Base-by-base conservation (phyloP, 2,113 vertebrate genomes). In the Fukomys damarensis region DNA sequence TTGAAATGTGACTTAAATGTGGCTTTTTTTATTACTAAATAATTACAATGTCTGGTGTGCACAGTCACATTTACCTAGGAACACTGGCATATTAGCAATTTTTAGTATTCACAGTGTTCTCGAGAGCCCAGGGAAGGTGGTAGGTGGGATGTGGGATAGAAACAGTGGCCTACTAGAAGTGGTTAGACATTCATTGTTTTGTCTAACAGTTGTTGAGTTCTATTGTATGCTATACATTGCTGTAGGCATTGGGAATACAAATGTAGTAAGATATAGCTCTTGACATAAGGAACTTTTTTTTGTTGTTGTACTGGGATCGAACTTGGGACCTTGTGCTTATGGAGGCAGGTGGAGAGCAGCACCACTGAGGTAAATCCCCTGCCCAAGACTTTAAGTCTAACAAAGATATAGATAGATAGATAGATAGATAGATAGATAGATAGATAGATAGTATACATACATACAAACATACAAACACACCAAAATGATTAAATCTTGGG, bases 231-330 rank as follows among this genome's bases (percentile, higher is more conserved):
- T 19, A 12, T 84, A 11, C 38, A 65, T 74, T 65, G 22, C 84
- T 91, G 30, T 84, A 74, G 61, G 79, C 70, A 70, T 86, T 92
- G 41, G 52, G 52, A 74, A 96, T 92, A 76, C 85, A 97, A 74
- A 54, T 68, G 24, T 92, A 54, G 24, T 89, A 92, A 86, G 90
- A 52, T 54, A 80, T 20, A 70, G 41, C 32, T 35, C 52, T 89
- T 96, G 52, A 38, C 41, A 24, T 82, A 82, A 86, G 58, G 63
- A n/a, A n/a, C n/a, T n/a, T n/a, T n/a, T n/a, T n/a, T n/a, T n/a
- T n/a, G n/a, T n/a, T n/a, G n/a, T n/a, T n/a, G n/a, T n/a, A n/a
- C n/a, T n/a, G n/a, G n/a, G n/a, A n/a, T n/a, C n/a, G n/a, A n/a
- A n/a, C n/a, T n/a, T n/a, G n/a, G n/a, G n/a, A n/a, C n/a, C n/a